A percentile compares a stretch with the other conserved stretches of the same genome.
Evolutionary conservation across 1,140 invertebrate genomes (phyloP).

Genomic region (Pantala flavescens): DNA sequence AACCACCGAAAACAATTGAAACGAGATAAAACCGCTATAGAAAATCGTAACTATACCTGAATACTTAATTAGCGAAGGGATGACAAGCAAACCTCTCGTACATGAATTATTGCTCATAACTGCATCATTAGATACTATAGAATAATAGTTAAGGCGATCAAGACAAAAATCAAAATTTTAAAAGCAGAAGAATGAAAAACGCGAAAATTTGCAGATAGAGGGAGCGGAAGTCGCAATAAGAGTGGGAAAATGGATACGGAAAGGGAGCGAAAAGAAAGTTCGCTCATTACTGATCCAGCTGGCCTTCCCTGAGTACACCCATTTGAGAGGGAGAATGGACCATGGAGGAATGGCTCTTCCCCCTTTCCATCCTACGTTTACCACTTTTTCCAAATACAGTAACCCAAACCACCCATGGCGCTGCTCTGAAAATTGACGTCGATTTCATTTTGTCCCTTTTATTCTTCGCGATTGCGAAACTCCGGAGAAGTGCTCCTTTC

Average conservation of each 20-base stretch:
- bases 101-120: too few species aligned
- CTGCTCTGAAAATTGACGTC: not conserved
- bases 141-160: not conserved
- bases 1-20: too few species aligned
- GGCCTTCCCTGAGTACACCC: not conserved
- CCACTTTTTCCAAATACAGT: not conserved
- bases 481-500: too few species aligned
- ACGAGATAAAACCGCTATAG: too few species aligned
- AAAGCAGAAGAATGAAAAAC: not conserved
- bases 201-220: not conserved
- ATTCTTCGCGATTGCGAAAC: not conserved
- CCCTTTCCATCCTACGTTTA: not conserved
- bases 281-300: not conserved
- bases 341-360: not conserved
- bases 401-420: not conserved
- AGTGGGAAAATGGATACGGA: not conserved
- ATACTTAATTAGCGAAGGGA: too few species aligned
- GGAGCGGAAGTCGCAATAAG: not conserved
- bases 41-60: too few species aligned
- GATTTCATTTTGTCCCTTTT: not conserved
- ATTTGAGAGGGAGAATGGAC: not conserved
- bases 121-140: too few species aligned
- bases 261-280: not conserved
- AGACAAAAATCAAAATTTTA: not conserved
- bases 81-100: too few species aligned